Evolutionary conservation across 2,888 invertebrate species (phyloP).

Genomic region (Amphipoea lucens): DNA sequence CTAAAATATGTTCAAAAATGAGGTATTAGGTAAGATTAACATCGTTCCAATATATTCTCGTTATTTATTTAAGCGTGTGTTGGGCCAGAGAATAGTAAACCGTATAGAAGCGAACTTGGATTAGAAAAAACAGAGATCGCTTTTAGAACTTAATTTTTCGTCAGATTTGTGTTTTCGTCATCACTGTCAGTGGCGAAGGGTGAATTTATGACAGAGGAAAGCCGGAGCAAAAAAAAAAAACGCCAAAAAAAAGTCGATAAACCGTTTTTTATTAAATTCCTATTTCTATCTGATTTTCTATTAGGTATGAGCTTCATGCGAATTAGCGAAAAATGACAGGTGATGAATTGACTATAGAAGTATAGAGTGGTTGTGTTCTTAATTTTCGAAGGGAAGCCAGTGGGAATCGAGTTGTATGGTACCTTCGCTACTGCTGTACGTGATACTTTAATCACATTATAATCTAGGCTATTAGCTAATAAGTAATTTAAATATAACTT

Average conservation of each 20-base stretch:
- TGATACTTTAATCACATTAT: neutral
- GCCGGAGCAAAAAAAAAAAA: no score
- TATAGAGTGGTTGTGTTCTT: no score
- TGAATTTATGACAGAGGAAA: no score
- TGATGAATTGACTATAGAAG: no score
- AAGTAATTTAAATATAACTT: neutral
- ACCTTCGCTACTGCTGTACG: neutral
- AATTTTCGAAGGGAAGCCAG: no score
- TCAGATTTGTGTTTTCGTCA: neutral
- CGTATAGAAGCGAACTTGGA: neutral
- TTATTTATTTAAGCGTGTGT: slow-evolving; percentile 37
- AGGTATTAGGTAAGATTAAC: slow-evolving; percentile 20
- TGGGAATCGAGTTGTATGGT: no score
- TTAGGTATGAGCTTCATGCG: no score
- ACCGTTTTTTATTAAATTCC: no score
- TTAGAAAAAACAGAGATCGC: no score
- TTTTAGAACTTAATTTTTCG: neutral
- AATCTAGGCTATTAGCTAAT: neutral
- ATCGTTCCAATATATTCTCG: slow-evolving; percentile 34
- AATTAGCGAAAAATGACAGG: no score
- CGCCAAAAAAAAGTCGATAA: no score
- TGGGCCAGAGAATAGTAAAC: neutral
- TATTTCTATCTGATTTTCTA: no score
- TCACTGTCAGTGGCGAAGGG: neutral
- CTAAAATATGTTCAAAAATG: slow-evolving; percentile 14